These are phyloP conservation scores for Cyprinus carpio DNA, from an alignment of 2,113 vertebrate genomes.

Conservation along the genomic window DNA sequence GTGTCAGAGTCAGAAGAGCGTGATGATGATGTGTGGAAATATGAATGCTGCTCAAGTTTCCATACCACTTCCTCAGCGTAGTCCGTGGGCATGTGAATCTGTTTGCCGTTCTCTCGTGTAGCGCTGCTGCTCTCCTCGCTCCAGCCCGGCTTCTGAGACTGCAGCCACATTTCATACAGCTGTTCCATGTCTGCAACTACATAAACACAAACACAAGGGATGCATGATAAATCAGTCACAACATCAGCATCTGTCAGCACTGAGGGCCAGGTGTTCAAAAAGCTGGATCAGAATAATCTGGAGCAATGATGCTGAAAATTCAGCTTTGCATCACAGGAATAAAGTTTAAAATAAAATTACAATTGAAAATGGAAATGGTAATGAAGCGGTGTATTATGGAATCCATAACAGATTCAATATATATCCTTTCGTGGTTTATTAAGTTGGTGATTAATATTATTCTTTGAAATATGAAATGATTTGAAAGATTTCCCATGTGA, in stretches of 20 bases:
- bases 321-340: background rate
- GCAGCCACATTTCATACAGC: constrained; percentile 94
- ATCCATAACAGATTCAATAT: too few species aligned
- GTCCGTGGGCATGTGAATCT: constrained; percentile 97
- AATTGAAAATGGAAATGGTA: background rate
- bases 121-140: constrained; percentile 81
- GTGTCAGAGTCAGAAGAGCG: background rate
- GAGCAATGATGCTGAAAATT: background rate
- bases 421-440: too few species aligned
- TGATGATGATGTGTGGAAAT: background rate
- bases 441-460: background rate
- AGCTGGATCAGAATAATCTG: background rate
- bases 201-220: background rate
- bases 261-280: background rate
- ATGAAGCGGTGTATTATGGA: too few species aligned
- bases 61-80: constrained; percentile 94
- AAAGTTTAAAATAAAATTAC: background rate
- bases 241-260: background rate
- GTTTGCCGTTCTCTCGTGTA: constrained; percentile 88
- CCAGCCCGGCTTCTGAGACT: constrained; percentile 88
- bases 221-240: background rate
- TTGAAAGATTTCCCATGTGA: background rate
- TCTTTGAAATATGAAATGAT: too few species aligned
- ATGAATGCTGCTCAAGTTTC: constrained; percentile 32
- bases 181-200: constrained; percentile 97